Conservation (phyloP, 2,113 vertebrate species). For the Todiramphus saurophagus region DNA sequence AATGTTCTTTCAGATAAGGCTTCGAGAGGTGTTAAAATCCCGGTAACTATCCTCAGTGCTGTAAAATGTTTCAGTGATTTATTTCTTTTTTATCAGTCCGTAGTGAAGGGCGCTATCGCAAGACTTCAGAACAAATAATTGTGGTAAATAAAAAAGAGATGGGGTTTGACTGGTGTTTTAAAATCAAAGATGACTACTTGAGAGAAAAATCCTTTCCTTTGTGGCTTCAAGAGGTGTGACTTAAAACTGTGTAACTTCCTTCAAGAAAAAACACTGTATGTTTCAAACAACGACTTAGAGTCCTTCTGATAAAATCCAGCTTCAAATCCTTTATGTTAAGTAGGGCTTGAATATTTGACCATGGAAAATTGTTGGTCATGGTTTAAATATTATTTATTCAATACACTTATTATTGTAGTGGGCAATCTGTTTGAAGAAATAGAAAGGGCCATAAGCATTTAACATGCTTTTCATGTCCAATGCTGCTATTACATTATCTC, state of each 20-base stretch:
- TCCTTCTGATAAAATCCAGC: background rate
- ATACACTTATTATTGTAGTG: no score
- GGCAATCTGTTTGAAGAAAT: background rate
- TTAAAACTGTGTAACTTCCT: background rate
- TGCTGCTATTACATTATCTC: fast-evolving
- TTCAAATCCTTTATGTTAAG: background rate
- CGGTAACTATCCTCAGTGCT: fast-evolving
- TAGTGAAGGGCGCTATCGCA: fast-evolving
- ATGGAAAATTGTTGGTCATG: fast-evolving
- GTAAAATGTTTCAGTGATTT: fast-evolving
- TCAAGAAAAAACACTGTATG: fast-evolving
- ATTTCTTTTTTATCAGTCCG: background rate
- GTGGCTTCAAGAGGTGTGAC: background rate
- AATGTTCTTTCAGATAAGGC: fast-evolving
- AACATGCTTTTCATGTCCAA: fast-evolving
- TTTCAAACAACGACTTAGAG: background rate
- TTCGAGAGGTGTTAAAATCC: background rate
- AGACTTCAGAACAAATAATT: background rate
- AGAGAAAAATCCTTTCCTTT: background rate
- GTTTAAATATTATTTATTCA: background rate
- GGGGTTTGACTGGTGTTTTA: fast-evolving
- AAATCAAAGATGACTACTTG: background rate
- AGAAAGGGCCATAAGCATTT: background rate
- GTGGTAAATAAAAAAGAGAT: fast-evolving
- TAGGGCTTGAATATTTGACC: background rate